Base-by-base conservation (phyloP, 2,888 invertebrate species). In the Lasiommata megera region DNA sequence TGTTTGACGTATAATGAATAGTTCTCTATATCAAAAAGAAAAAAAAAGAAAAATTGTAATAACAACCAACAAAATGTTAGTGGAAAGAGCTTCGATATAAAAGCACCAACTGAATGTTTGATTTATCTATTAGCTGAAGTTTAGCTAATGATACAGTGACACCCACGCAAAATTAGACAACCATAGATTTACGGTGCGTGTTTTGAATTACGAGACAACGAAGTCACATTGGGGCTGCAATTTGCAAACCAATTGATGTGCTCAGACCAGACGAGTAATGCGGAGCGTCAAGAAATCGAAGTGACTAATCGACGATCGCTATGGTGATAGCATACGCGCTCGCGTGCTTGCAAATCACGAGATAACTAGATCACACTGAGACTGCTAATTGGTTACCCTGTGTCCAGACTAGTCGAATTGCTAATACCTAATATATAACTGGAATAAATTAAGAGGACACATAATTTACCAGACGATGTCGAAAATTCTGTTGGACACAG, bases 121-220 rank as follows among this genome's bases (percentile, higher is more conserved):
- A 3, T 23, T 23, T 23, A 2, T 23, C 3, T 5, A 3, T 23
- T 5, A 23, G 23, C 23, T 23, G 5, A 23, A 71, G 77, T 74
- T 72, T 28, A 28, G 23, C 43, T 28, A 72, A 74, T 66, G 65
- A 72, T 75, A 77, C 77, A 73, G 73, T 62, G 57, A 50, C 76
- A n/a, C 84, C 86, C 74, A 85, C 87, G 71, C 70, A 60, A 72
- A 79, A 81, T 82, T 77, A 80, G 76, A 71, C 72, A 71, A 66
- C 34, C 6, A 79, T 80, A 76, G 76, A 71, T 79, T 80, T 75
- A 78, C 65, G 61, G 44, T 57, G 46, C 54, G 53, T 59, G 58
- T 16, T 62, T 38, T 54, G 60, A 60, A 46, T 58, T 54, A 64
- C 61, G 58, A 57, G 51, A 55, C 18, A 55, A 58, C 37, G 50